A percentile compares a stretch with the other conserved stretches of the same genome.
These are phyloP conservation scores for Eubucco bourcierii DNA, from an alignment of 2,113 vertebrate genomes.

Conservation along the genomic window DNA sequence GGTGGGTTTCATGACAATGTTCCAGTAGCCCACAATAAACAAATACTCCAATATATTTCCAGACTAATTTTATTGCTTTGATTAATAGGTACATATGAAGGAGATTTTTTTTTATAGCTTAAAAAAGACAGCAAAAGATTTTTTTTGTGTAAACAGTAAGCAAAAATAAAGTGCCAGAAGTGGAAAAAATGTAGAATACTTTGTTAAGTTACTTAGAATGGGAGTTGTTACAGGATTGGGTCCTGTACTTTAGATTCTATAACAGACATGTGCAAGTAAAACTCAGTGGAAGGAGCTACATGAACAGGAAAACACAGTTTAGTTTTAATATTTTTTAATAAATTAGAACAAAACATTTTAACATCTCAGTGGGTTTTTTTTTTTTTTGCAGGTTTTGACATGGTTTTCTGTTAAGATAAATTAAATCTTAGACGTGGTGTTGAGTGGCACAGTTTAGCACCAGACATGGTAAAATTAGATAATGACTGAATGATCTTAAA, in stretches of 20 bases:
- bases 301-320: not conserved
- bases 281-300: not conserved
- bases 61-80: not conserved
- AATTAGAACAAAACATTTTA: not conserved
- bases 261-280: not conserved
- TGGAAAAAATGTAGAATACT: not conserved
- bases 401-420: not conserved
- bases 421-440: too few relatives aligned
- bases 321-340: not conserved
- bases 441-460: too few relatives aligned
- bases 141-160: not conserved
- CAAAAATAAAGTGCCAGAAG: not conserved
- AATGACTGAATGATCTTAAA: too few relatives aligned
- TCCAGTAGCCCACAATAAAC: not conserved
- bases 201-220: not conserved
- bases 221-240: not conserved
- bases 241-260: not conserved
- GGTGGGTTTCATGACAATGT: not conserved
- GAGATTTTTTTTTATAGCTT: not conserved
- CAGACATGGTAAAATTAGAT: too few relatives aligned
- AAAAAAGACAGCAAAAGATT: not conserved
- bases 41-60: not conserved
- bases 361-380: not conserved
- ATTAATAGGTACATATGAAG: not conserved
- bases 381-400: not conserved